Conservation (phyloP, 2,113 vertebrate species). For the Myotis davidii region DNA sequence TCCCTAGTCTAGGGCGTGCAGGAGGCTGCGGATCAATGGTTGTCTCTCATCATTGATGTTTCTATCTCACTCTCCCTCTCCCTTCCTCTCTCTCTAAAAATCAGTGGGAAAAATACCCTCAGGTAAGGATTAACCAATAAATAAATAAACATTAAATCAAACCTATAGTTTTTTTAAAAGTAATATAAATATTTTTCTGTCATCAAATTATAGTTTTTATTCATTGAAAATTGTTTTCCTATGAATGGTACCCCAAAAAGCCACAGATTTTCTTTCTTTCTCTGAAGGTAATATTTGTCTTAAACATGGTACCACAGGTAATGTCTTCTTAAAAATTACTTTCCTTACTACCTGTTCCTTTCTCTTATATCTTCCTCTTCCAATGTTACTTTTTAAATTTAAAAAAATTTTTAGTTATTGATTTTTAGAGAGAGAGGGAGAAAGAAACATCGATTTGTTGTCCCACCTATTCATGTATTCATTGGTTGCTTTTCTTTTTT, state of each 20-base stretch:
- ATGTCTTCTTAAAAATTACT: neutral
- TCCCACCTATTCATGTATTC: no score
- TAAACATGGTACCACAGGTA: neutral
- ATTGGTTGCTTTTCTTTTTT: no score
- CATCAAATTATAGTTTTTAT: slow-evolving; percentile 4
- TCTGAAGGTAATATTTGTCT: neutral
- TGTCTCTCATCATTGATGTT: no score
- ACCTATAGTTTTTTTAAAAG: neutral
- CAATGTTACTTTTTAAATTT: neutral
- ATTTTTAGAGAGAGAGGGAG: neutral
- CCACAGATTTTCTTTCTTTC: slow-evolving; percentile 19
- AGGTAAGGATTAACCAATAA: no score
- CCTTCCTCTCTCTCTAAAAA: no score
- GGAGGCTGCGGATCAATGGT: no score
- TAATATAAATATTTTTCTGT: slow-evolving; percentile 4
- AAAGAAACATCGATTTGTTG: neutral
- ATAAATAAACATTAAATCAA: neutral
- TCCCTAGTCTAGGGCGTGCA: no score
- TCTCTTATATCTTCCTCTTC: neutral
- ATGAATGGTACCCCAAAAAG: neutral
- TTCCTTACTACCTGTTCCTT: neutral
- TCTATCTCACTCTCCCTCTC: no score
- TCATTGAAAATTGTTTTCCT: neutral
- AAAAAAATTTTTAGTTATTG: no score
- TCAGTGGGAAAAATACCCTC: no score